Evolutionary conservation across 2,113 vertebrate genomes (phyloP).

Genomic region (Synchiropus splendidus): DNA sequence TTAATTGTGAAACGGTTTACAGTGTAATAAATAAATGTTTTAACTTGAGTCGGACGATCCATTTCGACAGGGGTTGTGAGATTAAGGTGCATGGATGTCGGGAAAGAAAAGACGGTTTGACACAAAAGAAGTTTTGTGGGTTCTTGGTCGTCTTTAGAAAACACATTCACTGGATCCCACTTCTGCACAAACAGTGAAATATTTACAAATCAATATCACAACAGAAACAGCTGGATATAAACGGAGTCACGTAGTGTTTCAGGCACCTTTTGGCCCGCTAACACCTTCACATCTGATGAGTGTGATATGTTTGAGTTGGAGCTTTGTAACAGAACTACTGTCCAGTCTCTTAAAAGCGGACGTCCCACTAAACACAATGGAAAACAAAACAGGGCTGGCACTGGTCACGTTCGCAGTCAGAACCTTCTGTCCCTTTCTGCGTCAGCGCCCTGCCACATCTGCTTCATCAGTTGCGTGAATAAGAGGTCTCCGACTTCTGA

Average conservation of each 20-base stretch:
- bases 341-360: too few relatives aligned
- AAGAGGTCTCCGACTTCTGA: too few relatives aligned
- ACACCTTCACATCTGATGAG: too few relatives aligned
- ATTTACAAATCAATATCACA: slow-evolving; percentile 3
- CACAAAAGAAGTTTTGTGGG: slow-evolving; percentile 8
- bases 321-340: too few relatives aligned
- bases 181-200: slow-evolving; percentile 25
- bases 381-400: background rate
- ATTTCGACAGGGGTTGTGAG: slow-evolving; percentile 5
- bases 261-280: too few relatives aligned
- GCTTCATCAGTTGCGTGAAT: too few relatives aligned
- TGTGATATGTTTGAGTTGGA: too few relatives aligned
- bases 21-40: slow-evolving; percentile 61
- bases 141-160: slow-evolving; percentile 29
- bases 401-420: too few relatives aligned
- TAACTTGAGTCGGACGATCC: slow-evolving; percentile 27
- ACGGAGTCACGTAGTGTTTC: too few relatives aligned
- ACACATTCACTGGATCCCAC: slow-evolving; percentile 48
- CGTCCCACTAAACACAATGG: too few relatives aligned
- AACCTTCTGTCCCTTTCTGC: too few relatives aligned
- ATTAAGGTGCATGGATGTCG: slow-evolving; percentile 9
- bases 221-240: background rate
- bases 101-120: slow-evolving; percentile 8
- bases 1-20: slow-evolving; percentile 54
- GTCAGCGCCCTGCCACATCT: too few relatives aligned